phyloP scores from a whole-genome alignment of 2,888 invertebrate species.

The Apotomis betuletana region DNA sequence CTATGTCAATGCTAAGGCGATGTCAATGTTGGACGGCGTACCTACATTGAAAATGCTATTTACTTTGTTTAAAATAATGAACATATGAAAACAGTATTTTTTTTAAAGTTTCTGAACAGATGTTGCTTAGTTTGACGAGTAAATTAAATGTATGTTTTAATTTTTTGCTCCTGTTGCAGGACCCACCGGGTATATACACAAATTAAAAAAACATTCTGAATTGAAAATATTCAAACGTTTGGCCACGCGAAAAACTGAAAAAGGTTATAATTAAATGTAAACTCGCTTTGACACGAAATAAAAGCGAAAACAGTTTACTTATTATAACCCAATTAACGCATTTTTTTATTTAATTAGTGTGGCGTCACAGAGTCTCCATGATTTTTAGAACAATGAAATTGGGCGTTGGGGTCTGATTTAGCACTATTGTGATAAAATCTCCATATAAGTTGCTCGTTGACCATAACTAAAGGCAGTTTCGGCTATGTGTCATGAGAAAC shows the following conservation, averaged over 20 bases:
- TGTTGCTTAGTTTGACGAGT: too few relatives aligned
- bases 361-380: not conserved
- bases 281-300: constrained; percentile 16
- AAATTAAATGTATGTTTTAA: too few relatives aligned
- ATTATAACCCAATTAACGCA: not conserved
- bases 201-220: not conserved
- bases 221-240: constrained; percentile 9
- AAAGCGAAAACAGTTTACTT: constrained; percentile 14
- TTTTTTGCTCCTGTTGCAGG: too few relatives aligned
- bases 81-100: too few relatives aligned
- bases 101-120: too few relatives aligned
- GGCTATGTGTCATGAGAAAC: not conserved
- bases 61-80: too few relatives aligned
- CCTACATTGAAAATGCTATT: too few relatives aligned
- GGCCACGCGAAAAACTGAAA: not conserved
- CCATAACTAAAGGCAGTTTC: not conserved
- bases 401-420: not conserved
- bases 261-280: constrained; percentile 7
- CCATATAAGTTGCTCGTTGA: constrained; percentile 3
- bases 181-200: not conserved
- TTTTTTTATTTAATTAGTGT: constrained; percentile 3
- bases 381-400: constrained; percentile 11
- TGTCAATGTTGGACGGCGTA: too few relatives aligned
- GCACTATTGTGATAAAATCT: constrained; percentile 6
- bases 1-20: too few relatives aligned